These are phyloP conservation scores for Drosophila seclusa DNA, from an alignment of 2,888 invertebrate species.

Conservation along the genomic window DNA sequence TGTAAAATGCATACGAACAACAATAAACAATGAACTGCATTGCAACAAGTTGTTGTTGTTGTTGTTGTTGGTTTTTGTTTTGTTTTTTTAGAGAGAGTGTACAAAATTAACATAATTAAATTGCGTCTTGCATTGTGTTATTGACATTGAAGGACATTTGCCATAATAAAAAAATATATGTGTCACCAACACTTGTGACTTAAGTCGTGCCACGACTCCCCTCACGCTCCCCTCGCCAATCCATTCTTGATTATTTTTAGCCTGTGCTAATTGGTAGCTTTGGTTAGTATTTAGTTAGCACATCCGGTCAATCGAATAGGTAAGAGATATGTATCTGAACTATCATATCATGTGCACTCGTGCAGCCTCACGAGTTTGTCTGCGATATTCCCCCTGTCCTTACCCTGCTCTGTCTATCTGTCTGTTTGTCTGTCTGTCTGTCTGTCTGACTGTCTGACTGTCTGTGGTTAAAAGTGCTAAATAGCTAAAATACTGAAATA, in stretches of 20 bases:
- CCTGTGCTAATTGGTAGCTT: conserved; percentile 41
- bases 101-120: conserved; percentile 52
- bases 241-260: conserved; percentile 18
- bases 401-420: neutral
- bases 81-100: conserved; percentile 21
- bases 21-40: conserved; percentile 18
- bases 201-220: neutral
- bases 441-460: neutral
- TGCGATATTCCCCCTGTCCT: neutral
- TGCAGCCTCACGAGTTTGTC: neutral
- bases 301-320: conserved; percentile 26
- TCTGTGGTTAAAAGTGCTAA: conserved; percentile 61
- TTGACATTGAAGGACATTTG: conserved; percentile 52
- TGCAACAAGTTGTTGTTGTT: neutral
- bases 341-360: conserved; percentile 21
- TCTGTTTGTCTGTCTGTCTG: too few species aligned
- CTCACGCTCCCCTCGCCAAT: neutral
- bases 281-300: conserved; percentile 41
- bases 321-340: conserved; percentile 11
- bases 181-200: conserved; percentile 39
- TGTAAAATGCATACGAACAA: conserved; percentile 31
- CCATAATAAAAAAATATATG: conserved; percentile 12
- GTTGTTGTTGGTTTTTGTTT: neutral
- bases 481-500: conserved; percentile 43
- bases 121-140: conserved; percentile 37